Conservation (phyloP, 2,888 invertebrate genomes). For the Heteropelma amictum region DNA sequence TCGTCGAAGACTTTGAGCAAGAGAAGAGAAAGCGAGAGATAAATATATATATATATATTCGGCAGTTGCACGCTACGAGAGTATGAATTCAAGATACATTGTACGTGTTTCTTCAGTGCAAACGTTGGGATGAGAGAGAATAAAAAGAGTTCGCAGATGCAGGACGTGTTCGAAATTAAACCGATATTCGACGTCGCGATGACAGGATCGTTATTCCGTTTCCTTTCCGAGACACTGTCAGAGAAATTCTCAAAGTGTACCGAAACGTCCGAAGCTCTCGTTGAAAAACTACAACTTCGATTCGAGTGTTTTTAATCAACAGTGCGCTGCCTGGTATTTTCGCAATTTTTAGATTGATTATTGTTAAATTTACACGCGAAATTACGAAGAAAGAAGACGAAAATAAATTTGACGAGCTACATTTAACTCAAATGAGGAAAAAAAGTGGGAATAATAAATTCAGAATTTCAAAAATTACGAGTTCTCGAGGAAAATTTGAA, state of each 20-base stretch:
- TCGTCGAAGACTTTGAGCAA: background rate
- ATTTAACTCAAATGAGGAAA: too few species aligned
- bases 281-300: background rate
- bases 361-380: too few species aligned
- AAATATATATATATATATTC: conserved; percentile 22
- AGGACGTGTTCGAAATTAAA: conserved; percentile 27
- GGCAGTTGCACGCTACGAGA: conserved; percentile 23
- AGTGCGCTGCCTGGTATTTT: too few species aligned
- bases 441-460: too few species aligned
- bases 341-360: too few species aligned
- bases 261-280: background rate
- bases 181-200: conserved; percentile 20
- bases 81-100: conserved; percentile 10
- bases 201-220: conserved; percentile 20
- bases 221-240: background rate
- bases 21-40: conserved; percentile 16
- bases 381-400: too few species aligned
- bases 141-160: background rate
- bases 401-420: too few species aligned
- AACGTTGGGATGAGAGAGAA: background rate
- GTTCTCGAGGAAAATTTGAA: too few species aligned
- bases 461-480: too few species aligned
- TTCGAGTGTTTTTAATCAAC: too few species aligned
- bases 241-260: conserved; percentile 17
- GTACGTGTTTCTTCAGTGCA: conserved; percentile 5